Evolutionary conservation across 2,797 vertebrate species (phyloP), one percentile per base, ranked within the genome.

Genomic region (Amazonetta brasiliensis): DNA sequence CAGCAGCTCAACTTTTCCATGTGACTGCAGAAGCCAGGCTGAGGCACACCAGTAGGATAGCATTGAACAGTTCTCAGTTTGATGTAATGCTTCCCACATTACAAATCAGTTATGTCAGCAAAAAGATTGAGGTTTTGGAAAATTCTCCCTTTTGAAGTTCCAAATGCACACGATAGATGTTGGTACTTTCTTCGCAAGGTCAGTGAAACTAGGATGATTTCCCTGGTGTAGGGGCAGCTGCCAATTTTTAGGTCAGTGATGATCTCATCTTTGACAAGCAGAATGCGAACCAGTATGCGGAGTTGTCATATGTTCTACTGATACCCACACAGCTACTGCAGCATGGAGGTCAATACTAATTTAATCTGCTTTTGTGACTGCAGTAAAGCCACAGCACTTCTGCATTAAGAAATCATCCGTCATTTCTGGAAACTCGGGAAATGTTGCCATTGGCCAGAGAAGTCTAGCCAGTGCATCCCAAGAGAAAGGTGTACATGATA

Each of bases 181-280:
- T 83, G 58, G 43, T 72, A 80, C 87, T 94, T 91, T 87, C 93
- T 89, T 89, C 74, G 43, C 93, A 97, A 96, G 95, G 96, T 95
- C 94, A 89, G 0, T 80, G 72, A 78, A 95, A 80, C 16, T 41
- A 85, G 71, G 64, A 81, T 97, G 94, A 92, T 94, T 90, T 90
- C 88, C 86, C 72, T 80, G 67, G 48, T 54, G 64, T 92, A 87
- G 81, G 62, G 56, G 90, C 62, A 92, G 95, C 93, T 97, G 96
- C 95, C 96, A 97, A 95, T 90, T 97, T 95, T 96, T 96, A 95
- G 95, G 90, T 95, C 93, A 96, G 90, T 46, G 87, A 96, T 97
- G 95, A 97, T 89, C 94, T 97, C 96, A 97, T 97, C 90, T 89
- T 94, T 68, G 23, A 89, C 84, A 68, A 91, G 93, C 75, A 85